Conservation (phyloP, 2,797 vertebrate species). For the Chrysocyon brachyurus region DNA sequence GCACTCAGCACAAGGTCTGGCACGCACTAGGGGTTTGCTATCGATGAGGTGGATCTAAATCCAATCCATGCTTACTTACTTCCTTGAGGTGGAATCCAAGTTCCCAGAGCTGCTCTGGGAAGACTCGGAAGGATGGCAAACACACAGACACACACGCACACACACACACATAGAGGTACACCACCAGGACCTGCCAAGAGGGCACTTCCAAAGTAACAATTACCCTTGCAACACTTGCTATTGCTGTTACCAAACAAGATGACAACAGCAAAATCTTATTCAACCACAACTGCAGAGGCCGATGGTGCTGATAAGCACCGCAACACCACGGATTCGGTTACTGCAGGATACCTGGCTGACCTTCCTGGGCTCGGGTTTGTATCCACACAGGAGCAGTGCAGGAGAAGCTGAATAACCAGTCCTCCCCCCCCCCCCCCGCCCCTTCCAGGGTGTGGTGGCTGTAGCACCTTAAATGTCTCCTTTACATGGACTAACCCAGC, state of each 20-base stretch:
- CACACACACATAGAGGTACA: background rate
- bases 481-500: background rate
- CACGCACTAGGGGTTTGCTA: background rate
- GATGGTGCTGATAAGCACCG: slow-evolving; percentile 59
- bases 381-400: slow-evolving; percentile 40
- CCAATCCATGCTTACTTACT: slow-evolving; percentile 32
- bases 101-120: slow-evolving; percentile 29
- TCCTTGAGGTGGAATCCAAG: slow-evolving; percentile 50
- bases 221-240: slow-evolving; percentile 59
- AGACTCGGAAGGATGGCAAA: background rate
- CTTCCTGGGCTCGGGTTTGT: slow-evolving; percentile 12
- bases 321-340: slow-evolving; percentile 62
- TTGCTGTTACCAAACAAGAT: slow-evolving; percentile 50
- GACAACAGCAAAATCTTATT: slow-evolving; percentile 67
- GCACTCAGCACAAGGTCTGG: background rate
- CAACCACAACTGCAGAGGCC: slow-evolving; percentile 30
- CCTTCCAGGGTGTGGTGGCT: slow-evolving; percentile 67
- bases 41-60: slow-evolving; percentile 1
- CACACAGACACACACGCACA: background rate
- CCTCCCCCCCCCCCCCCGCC: background rate
- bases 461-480: background rate
- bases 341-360: slow-evolving; percentile 54
- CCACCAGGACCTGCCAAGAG: background rate
- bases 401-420: slow-evolving; percentile 72
- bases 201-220: slow-evolving; percentile 59